phyloP scores from a whole-genome alignment of 2,113 vertebrate species.

The Tragelaphus scriptus region DNA sequence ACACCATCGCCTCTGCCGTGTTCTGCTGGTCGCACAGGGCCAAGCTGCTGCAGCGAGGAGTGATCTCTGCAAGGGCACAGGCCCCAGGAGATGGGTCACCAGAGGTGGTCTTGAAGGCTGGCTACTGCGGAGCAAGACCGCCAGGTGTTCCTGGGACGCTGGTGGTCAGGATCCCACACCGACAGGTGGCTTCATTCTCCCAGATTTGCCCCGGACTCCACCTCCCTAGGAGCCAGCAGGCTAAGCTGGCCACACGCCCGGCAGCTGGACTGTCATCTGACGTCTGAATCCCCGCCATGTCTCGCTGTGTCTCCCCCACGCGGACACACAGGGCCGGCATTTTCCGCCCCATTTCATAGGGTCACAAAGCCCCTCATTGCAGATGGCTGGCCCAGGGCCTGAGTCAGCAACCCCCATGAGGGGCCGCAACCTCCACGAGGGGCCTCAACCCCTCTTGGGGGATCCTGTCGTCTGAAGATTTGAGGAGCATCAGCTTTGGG shows the following conservation, averaged over 20 bases:
- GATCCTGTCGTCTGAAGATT: not conserved
- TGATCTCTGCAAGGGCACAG: rapidly evolving
- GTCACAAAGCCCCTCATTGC: not conserved
- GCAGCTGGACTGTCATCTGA: not conserved
- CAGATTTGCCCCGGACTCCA: not conserved
- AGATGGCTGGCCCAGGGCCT: not conserved
- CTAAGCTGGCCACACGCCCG: not conserved
- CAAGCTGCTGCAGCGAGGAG: rapidly evolving
- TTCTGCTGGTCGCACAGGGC: rapidly evolving
- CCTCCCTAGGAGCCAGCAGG: not conserved
- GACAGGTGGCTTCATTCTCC: not conserved
- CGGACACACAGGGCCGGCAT: not conserved
- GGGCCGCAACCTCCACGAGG: rapidly evolving
- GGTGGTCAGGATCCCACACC: not conserved
- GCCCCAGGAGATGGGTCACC: rapidly evolving
- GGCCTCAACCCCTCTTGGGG: not conserved
- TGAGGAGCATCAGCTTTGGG: not conserved
- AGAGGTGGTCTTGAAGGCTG: not conserved
- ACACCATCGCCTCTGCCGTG: rapidly evolving
- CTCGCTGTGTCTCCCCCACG: not conserved
- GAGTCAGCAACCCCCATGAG: not conserved
- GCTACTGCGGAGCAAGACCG: rapidly evolving
- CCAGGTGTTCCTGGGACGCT: rapidly evolving
- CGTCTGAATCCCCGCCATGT: not conserved
- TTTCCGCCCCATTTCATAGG: not conserved